Evolutionary conservation across 2,888 invertebrate genomes (phyloP).

Genomic region (Xestia rhomboidea): DNA sequence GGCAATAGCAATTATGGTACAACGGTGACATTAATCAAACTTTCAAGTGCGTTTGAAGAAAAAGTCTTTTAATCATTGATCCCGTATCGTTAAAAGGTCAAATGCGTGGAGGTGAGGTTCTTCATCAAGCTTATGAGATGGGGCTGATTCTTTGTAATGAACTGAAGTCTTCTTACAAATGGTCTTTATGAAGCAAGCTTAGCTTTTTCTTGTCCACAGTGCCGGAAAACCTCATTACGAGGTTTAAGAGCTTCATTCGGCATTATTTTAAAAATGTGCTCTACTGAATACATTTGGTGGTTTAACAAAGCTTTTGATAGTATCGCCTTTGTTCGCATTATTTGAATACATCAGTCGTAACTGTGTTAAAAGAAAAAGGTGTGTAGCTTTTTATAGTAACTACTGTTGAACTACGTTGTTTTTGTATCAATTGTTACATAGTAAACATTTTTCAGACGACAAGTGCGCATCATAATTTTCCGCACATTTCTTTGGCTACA

Average conservation of each 20-base stretch:
- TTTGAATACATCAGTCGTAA: background rate
- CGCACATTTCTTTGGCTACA: slow-evolving; percentile 32
- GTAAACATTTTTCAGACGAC: slow-evolving; percentile 29
- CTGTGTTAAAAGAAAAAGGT: slow-evolving; percentile 5
- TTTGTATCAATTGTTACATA: slow-evolving; percentile 26
- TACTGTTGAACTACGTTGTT: background rate
- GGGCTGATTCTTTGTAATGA: slow-evolving; percentile 25
- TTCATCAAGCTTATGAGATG: slow-evolving; percentile 19
- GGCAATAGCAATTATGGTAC: slow-evolving; percentile 7
- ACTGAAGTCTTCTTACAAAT: slow-evolving; percentile 5
- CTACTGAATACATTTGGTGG: slow-evolving; percentile 17
- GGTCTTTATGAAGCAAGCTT: slow-evolving; percentile 2
- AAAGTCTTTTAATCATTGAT: background rate
- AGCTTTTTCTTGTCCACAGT: slow-evolving; percentile 8
- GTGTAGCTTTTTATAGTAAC: background rate
- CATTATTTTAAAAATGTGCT: slow-evolving; percentile 5
- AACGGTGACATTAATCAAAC: slow-evolving; percentile 21
- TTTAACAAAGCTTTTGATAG: slow-evolving; percentile 7
- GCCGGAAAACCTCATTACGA: slow-evolving; percentile 24
- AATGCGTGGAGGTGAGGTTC: background rate
- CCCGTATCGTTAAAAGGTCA: slow-evolving; percentile 8
- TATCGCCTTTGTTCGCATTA: slow-evolving; percentile 1
- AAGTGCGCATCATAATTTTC: slow-evolving; percentile 56
- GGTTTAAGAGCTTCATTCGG: slow-evolving; percentile 20
- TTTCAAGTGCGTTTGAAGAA: background rate